Evolutionary conservation across 1,140 invertebrate genomes (phyloP).

Genomic region (Delia radicum): DNA sequence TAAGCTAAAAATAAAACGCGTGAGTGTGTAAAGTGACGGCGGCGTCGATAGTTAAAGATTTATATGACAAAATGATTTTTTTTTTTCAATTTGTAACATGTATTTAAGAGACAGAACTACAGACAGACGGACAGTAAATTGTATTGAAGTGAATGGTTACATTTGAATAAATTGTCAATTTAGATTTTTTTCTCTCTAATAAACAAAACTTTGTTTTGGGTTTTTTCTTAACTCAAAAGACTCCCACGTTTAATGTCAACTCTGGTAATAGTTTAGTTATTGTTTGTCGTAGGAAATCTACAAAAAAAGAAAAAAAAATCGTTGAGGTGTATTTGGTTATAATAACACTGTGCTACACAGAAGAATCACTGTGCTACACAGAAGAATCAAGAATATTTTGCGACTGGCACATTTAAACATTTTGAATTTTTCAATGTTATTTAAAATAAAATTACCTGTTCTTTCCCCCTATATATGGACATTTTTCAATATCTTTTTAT

Average conservation of each 20-base stretch:
- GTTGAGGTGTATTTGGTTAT: too few relatives aligned
- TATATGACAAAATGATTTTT: too few relatives aligned
- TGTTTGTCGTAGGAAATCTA: not conserved
- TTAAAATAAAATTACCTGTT: too few relatives aligned
- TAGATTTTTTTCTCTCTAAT: not conserved
- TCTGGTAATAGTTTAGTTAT: not conserved
- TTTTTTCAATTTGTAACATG: too few relatives aligned
- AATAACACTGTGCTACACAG: too few relatives aligned
- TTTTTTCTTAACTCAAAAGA: not conserved
- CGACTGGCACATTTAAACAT: too few relatives aligned
- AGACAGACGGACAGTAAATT: not conserved
- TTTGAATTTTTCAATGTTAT: too few relatives aligned
- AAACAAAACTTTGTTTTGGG: not conserved
- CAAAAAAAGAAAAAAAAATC: not conserved
- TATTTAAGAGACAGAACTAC: not conserved
- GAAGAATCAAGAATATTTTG: too few relatives aligned
- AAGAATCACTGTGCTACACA: too few relatives aligned
- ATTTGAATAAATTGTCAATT: too few relatives aligned
- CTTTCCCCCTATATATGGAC: too few relatives aligned
- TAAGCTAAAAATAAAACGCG: not conserved
- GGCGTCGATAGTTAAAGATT: not conserved
- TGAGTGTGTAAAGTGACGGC: not conserved
- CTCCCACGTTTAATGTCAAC: conserved; percentile 1
- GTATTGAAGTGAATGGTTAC: not conserved
- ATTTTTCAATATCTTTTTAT: too few relatives aligned